Conservation (phyloP, 1,140 invertebrate species). For the Aphaenogaster ashmeadi region DNA sequence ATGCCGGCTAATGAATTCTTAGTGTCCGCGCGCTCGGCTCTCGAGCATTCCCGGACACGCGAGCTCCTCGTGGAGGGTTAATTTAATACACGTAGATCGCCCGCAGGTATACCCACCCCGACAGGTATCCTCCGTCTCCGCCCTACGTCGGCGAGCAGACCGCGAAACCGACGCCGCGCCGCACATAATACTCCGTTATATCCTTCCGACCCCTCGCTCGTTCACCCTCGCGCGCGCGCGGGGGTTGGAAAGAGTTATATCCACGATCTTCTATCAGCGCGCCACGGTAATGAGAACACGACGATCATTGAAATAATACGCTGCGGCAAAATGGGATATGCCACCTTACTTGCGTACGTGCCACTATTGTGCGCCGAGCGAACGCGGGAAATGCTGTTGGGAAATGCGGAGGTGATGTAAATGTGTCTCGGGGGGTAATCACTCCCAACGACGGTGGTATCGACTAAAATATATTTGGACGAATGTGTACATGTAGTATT, state of each 20-base stretch:
- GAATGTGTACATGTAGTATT: too few relatives aligned
- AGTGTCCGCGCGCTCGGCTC: constrained; percentile 43
- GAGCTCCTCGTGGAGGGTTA: constrained; percentile 76
- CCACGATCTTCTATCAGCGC: constrained; percentile 54
- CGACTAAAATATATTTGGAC: not conserved
- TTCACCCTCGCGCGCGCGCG: constrained; percentile 13
- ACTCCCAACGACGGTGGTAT: not conserved
- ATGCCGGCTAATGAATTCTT: constrained; percentile 70
- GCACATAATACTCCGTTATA: constrained; percentile 73
- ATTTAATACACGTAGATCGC: constrained; percentile 84
- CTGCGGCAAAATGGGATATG: constrained; percentile 74
- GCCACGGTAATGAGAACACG: constrained; percentile 76
- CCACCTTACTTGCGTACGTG: constrained; percentile 69
- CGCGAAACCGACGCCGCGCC: constrained; percentile 70
- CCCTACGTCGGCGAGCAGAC: constrained; percentile 53
- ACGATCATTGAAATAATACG: constrained; percentile 78
- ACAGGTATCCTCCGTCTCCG: constrained; percentile 74
- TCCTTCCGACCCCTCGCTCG: constrained; percentile 67
- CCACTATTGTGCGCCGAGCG: not conserved
- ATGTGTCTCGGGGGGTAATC: not conserved
- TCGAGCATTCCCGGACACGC: constrained; percentile 61
- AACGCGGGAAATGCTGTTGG: not conserved
- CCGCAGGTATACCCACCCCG: constrained; percentile 80
- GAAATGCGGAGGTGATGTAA: constrained; percentile 32
- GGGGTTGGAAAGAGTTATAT: constrained; percentile 63